These are phyloP conservation scores for Urocyon cinereoargenteus DNA, from an alignment of 2,797 vertebrate genomes.

Conservation along the genomic window DNA sequence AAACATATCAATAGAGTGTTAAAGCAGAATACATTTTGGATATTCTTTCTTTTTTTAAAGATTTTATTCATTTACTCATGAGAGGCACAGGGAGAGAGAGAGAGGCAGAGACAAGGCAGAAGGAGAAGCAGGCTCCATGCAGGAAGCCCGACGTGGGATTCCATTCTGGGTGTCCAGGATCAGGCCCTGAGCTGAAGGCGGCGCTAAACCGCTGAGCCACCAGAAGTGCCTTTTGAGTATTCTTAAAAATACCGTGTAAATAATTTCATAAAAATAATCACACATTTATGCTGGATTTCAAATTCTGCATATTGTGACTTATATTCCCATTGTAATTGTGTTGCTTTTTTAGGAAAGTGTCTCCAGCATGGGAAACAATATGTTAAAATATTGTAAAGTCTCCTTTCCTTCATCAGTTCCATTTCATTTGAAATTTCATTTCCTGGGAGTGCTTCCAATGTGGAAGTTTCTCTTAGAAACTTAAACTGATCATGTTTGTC, in stretches of 20 bases:
- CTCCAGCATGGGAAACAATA: background rate
- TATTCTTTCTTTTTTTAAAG: background rate
- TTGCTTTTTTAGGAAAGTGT: background rate
- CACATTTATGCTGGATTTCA: background rate
- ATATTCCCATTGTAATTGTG: background rate
- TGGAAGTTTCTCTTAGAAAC: background rate
- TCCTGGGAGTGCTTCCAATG: background rate
- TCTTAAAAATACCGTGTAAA: background rate
- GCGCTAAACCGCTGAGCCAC: too few species aligned
- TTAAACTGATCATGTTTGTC: background rate
- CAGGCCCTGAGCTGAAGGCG: too few species aligned
- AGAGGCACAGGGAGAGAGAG: too few species aligned
- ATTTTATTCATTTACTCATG: too few species aligned
- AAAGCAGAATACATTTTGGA: background rate
- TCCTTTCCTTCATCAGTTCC: background rate
- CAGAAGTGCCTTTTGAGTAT: background rate
- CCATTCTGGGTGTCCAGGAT: too few species aligned
- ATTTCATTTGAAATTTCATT: background rate
- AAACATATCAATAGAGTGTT: background rate
- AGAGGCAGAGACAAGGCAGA: too few species aligned
- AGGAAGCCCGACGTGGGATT: too few species aligned
- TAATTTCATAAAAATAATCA: background rate
- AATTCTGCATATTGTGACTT: background rate
- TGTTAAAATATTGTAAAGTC: constrained; percentile 1
- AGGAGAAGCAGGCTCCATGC: too few species aligned